phyloP scores from a whole-genome alignment of 2,888 invertebrate genomes.

The Cephonodes hylas region DNA sequence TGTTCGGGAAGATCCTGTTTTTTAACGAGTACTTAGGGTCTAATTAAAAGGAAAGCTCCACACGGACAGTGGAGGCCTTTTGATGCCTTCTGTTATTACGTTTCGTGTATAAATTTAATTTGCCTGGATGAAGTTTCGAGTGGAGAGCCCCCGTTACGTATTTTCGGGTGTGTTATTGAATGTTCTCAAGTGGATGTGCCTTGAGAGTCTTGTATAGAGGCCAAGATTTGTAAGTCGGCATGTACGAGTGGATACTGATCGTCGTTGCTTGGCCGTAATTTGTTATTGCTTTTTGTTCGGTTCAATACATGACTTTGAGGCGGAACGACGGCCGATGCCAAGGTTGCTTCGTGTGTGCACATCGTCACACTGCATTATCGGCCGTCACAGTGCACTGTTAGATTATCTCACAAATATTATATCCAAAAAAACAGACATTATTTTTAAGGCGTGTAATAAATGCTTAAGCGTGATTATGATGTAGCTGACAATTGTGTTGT shows the following conservation, averaged over 20 bases:
- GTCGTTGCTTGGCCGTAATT: background rate
- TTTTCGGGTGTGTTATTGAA: constrained; percentile 59
- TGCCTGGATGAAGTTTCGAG: constrained; percentile 71
- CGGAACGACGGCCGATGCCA: constrained; percentile 4
- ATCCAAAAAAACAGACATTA: constrained; percentile 12
- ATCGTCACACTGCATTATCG: constrained; percentile 39
- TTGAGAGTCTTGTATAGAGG: constrained; percentile 35
- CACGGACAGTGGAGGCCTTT: constrained; percentile 77
- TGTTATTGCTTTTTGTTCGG: background rate
- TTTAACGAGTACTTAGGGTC: constrained; percentile 80
- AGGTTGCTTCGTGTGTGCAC: constrained; percentile 38
- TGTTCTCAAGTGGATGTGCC: constrained; percentile 51
- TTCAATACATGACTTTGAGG: constrained; percentile 1
- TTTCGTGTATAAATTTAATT: constrained; percentile 79
- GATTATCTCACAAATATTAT: constrained; percentile 23
- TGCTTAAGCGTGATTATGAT: background rate
- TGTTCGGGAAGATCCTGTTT: constrained; percentile 77
- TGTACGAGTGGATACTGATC: background rate
- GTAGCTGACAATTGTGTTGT: background rate
- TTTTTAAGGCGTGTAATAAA: constrained; percentile 3
- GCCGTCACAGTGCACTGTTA: constrained; percentile 10
- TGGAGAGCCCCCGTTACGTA: constrained; percentile 58
- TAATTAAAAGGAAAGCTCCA: constrained; percentile 80
- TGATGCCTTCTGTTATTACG: constrained; percentile 78
- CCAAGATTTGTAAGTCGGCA: constrained; percentile 15